A percentile compares a stretch with the other conserved stretches of the same genome.
phyloP scores from a whole-genome alignment of 2,797 vertebrate species.

The Sebastes diploproa region DNA sequence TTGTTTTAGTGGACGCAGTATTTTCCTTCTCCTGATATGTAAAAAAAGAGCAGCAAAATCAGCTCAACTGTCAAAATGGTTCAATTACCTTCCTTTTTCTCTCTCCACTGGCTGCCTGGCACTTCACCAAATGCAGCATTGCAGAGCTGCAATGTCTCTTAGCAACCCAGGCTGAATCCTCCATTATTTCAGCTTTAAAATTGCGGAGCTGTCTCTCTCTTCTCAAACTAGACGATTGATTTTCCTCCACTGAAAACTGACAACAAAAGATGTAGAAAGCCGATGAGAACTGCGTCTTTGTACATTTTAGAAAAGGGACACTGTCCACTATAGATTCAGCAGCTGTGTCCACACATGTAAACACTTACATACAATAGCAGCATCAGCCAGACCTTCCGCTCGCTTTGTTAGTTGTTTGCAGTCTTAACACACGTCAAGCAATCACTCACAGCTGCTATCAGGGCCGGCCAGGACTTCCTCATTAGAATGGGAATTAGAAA shows the following conservation, averaged over 20 bases:
- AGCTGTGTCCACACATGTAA: constrained; percentile 21
- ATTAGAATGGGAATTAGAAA: constrained; percentile 32
- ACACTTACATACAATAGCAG: not conserved
- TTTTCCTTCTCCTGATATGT: not conserved
- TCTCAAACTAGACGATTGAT: not conserved
- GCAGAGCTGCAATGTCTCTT: constrained; percentile 53
- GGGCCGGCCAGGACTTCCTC: constrained; percentile 10
- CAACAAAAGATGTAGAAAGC: not conserved
- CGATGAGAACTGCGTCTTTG: not conserved
- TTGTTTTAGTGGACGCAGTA: not conserved
- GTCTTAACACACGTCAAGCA: not conserved
- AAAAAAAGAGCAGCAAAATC: not conserved
- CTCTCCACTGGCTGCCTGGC: constrained; percentile 7
- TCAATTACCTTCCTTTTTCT: constrained; percentile 19
- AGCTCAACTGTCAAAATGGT: constrained; percentile 39
- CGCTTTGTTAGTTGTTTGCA: constrained; percentile 30
- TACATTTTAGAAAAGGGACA: not conserved
- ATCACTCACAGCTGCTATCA: constrained; percentile 35
- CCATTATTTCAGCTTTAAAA: constrained; percentile 9
- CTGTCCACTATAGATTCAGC: not conserved
- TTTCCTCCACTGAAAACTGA: not conserved
- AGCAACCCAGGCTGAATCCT: constrained; percentile 57
- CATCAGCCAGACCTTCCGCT: not conserved
- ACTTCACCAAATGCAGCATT: constrained; percentile 28
- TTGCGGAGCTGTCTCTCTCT: not conserved